Evolutionary conservation across 2,113 vertebrate genomes (phyloP), one percentile per base, ranked within the genome.

Genomic region (Xerus inauris): DNA sequence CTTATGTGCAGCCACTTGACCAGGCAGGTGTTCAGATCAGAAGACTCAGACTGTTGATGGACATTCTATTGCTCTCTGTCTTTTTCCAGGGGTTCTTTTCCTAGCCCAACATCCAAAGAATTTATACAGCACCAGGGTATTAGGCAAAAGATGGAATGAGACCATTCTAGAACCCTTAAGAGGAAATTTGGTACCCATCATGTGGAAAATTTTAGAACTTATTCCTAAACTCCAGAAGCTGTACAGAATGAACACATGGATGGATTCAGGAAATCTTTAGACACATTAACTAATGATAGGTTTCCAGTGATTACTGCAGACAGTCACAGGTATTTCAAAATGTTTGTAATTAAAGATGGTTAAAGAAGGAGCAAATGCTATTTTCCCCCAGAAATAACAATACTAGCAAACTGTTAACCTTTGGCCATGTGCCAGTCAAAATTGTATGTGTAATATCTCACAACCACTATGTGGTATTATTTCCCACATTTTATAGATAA

Each of bases 321-420:
- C 5, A 73, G 35, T 69, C 79, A n/a, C 47, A 76, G 28, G 45
- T 92, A 87, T 72, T 88, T 94, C 54, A 81, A 83, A 96, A 67
- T 57, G 67, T 77, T 3, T 80, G 19, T 67, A 88, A 96, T 72
- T 67, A 92, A 87, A 79, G 40, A 54, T 83, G 59, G 26, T 19
- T 59, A 17, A 40, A 77, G 22, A 75, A 47, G 20, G 14, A 45
- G 8, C 6, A 81, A 51, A 65, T 42, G 8, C 10, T 71, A 65
- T 38, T 72, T 92, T n/a, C 1, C 1, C 7, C 57, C 65, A 40
- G 45, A 82, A 82, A 81, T 38, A 94, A 57, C n/a, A 75, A 75
- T 14, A 57, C 40, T 35, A 69, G n/a, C 22, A 32, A 90, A 90
- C 86, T 24, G 49, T 64, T 65, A 73, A 86, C 64, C 30, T 89